Base-by-base conservation (phyloP, 92 coral and sea anemone genomes). In the Plumapathes pennacea region DNA sequence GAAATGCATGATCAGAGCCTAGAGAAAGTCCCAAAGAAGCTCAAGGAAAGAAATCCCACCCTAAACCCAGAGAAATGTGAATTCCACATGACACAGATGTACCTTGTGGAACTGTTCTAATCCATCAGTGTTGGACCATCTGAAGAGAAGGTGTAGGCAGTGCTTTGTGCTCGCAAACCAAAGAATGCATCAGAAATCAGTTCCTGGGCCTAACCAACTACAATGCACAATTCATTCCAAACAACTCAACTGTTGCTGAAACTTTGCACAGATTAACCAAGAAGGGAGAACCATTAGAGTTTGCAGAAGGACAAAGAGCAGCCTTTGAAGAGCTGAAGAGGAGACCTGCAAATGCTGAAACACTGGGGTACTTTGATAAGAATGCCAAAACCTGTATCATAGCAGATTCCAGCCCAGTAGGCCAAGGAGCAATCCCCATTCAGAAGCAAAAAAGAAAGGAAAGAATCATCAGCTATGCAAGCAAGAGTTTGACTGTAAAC, bases 61-160 rank as follows among this genome's bases (percentile, higher is more conserved):
- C 25, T 59, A 38, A 59, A 59, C 31, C 20, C 28, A 38, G 52
- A 40, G 13, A 24, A 59, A 51, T 58, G 66, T 26, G 25, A 45
- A 46, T 66, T 73, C 29, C 46, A 50, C 12, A 54, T 77, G 74
- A 42, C 76, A 44, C 38, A 82, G 75, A 54, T 82, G 21, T 45
- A 46, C 11, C 56, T 82, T 38, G 40, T 69, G 61, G 75, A 79
- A 10, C 27, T 53, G 7, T 45, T 56, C 7, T 43, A 69, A 33
- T 76, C 80, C 19, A 40, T 24, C 2, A 15, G 38, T 33, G 71
- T 70, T 41, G 81, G 60, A 25, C 85, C 71, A n/a, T 46, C 67
- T n/a, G 85, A 77, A 52, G 52, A 63, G 47, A 77, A 70, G 62
- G 77, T 77, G 14, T 46, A 60, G 46, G 81, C 72, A 31, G 76